These are phyloP conservation scores for Probaryconus sp. DNA, from an alignment of 1,140 invertebrate genomes.

Conservation along the genomic window DNA sequence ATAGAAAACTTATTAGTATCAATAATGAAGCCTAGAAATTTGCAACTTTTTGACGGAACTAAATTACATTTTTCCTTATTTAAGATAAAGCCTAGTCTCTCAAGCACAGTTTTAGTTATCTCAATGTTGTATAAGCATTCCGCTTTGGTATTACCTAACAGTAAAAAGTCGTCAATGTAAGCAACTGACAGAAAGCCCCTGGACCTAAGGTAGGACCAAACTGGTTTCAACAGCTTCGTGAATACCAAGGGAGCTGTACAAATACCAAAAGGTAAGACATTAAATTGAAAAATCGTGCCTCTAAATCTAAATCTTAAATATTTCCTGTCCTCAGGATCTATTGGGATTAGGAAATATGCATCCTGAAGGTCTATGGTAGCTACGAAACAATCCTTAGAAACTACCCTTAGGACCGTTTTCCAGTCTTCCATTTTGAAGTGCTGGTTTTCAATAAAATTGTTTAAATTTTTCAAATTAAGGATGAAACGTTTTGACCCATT, in stretches of 20 bases:
- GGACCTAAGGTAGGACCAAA: slow-evolving; percentile 22
- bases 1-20: slow-evolving; percentile 38
- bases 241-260: slow-evolving; percentile 41
- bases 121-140: slow-evolving; percentile 15
- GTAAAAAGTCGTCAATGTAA: slow-evolving; percentile 44
- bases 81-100: slow-evolving; percentile 55
- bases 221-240: slow-evolving; percentile 52
- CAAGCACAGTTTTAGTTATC: slow-evolving; percentile 20
- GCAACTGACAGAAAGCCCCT: slow-evolving; percentile 23
- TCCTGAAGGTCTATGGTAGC: slow-evolving; percentile 16
- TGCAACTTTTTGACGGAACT: slow-evolving; percentile 12
- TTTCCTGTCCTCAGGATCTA: slow-evolving; percentile 35
- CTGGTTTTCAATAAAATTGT: slow-evolving; percentile 49
- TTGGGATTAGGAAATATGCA: neutral
- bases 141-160: neutral
- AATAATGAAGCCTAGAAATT: slow-evolving; percentile 58
- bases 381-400: slow-evolving; percentile 36
- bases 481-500: slow-evolving; percentile 52
- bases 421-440: slow-evolving; percentile 62
- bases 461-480: slow-evolving; percentile 58
- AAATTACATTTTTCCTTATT: slow-evolving; percentile 47
- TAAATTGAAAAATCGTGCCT: slow-evolving; percentile 42
- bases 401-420: slow-evolving; percentile 37
- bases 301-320: slow-evolving; percentile 42
- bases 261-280: slow-evolving; percentile 50